Percentiles rank a stretch among this genome's conserved stretches.
Evolutionary conservation across 2,113 vertebrate genomes (phyloP).

Genomic region (Xiphorhynchus elegans): DNA sequence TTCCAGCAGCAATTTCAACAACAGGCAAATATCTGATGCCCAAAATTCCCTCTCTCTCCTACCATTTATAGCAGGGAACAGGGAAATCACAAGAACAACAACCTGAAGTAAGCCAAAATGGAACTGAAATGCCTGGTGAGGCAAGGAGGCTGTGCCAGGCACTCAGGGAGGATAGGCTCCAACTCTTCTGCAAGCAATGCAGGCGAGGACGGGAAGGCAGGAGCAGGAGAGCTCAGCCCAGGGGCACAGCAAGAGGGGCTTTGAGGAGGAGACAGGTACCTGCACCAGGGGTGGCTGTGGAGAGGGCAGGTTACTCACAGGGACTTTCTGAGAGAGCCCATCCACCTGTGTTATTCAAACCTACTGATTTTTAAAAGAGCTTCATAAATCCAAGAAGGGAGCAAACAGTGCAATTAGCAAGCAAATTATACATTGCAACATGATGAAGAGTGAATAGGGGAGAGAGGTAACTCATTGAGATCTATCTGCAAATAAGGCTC

Average conservation of each 20-base stretch:
- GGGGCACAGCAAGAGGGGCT: not conserved
- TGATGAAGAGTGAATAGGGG: not conserved
- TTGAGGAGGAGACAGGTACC: not conserved
- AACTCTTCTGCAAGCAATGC: not conserved
- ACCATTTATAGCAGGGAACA: not conserved
- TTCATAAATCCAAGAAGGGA: not conserved
- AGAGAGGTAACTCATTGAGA: not conserved
- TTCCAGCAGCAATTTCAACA: not conserved
- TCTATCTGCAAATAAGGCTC: not conserved
- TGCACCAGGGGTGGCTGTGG: accelerated
- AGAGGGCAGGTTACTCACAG: not conserved
- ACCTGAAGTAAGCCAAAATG: not conserved
- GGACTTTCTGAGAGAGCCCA: not conserved
- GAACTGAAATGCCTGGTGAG: not conserved
- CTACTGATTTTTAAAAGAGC: not conserved
- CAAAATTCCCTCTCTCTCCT: not conserved
- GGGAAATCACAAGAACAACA: not conserved
- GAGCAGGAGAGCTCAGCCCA: not conserved
- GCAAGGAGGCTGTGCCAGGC: not conserved
- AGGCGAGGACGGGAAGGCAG: not conserved
- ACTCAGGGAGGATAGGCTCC: not conserved
- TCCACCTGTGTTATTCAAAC: not conserved
- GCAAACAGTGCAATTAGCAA: conserved; percentile 6
- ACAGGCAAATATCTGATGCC: not conserved
- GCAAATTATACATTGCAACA: not conserved